phyloP scores from a whole-genome alignment of 1,140 invertebrate species.

The Stegodyphus dumicola region DNA sequence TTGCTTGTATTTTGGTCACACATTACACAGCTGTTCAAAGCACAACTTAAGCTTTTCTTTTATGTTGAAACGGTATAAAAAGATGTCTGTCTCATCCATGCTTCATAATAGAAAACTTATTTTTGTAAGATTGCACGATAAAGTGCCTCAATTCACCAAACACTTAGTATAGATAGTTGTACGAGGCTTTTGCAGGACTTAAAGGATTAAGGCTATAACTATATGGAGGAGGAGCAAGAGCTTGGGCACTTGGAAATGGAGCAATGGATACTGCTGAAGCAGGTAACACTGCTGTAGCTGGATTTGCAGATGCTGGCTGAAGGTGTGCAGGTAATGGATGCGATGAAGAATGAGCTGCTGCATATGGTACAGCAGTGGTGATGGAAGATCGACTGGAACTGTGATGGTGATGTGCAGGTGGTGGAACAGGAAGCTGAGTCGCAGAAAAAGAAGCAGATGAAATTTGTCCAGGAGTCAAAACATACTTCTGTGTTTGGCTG shows the following conservation, averaged over 20 bases:
- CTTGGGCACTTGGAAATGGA: conserved; percentile 41
- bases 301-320: conserved; percentile 51
- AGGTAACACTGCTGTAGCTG: conserved; percentile 44
- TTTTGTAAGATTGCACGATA: background rate
- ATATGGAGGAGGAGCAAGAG: conserved; percentile 29
- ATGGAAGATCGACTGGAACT: conserved; percentile 49
- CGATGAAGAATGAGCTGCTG: conserved; percentile 26
- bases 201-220: conserved; percentile 59
- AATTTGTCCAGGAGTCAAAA: conserved; percentile 59
- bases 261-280: conserved; percentile 42
- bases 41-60: background rate
- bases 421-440: conserved; percentile 60
- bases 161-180: conserved; percentile 62
- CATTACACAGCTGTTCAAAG: conserved; percentile 16
- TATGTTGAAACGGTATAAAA: background rate
- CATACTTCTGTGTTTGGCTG: conserved; percentile 63
- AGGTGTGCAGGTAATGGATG: conserved; percentile 50
- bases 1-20: conserved; percentile 57
- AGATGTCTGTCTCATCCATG: background rate
- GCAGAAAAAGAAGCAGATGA: conserved; percentile 53
- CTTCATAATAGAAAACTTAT: background rate
- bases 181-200: conserved; percentile 58
- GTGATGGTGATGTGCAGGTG: conserved; percentile 63
- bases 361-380: conserved; percentile 48
- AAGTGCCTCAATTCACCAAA: conserved; percentile 30